Base-by-base conservation (phyloP, 1,140 invertebrate genomes). In the Cotesia vestalis region DNA sequence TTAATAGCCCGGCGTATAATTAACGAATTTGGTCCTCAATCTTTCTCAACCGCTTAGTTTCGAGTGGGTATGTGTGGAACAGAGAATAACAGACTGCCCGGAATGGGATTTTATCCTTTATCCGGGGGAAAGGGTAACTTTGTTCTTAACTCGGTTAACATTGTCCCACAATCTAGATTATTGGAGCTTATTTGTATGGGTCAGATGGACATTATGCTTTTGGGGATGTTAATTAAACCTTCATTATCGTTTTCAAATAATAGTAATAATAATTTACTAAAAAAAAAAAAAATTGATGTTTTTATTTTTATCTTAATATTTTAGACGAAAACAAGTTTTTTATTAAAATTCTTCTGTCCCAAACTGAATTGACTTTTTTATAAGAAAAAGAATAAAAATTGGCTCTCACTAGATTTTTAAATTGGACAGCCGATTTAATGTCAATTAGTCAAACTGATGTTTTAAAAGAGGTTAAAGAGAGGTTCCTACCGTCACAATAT, bases 21-120 rank as follows among this genome's bases (percentile, higher is more conserved):
- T 72, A 72, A 72, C 71, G 71, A 72, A 72, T 72, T 72, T 64
- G 63, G 35, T 61, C 53, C 53, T 72, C 66, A 72, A 72, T 72
- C 71, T 72, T 67, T 72, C 63, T 63, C 38, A 51, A 67, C 63
- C 52, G 55, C 63, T 20, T 36, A 46, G 40, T 27, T 27, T 27
- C 27, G 8, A 8, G 67, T 2, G 9, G 60, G 27, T 38, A 63
- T n/a, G 69, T 52, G 60, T 51, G 40, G 53, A 20, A 34, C 35
- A 9, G 40, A 46, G 40, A 46, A 4, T 46, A 46, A 46, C 5
- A 46, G 34, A 67, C 46, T 34, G 40, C 66, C 66, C 27, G 8
- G 40, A 14, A 66, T 51, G 52, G 66, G 66, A 53, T 67, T 67
- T 51, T 27, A 17, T 51, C 11, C 20, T 36, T 27, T 27, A 27